Evolutionary conservation across 2,113 vertebrate species (phyloP).

Genomic region (Gila orcuttii): DNA sequence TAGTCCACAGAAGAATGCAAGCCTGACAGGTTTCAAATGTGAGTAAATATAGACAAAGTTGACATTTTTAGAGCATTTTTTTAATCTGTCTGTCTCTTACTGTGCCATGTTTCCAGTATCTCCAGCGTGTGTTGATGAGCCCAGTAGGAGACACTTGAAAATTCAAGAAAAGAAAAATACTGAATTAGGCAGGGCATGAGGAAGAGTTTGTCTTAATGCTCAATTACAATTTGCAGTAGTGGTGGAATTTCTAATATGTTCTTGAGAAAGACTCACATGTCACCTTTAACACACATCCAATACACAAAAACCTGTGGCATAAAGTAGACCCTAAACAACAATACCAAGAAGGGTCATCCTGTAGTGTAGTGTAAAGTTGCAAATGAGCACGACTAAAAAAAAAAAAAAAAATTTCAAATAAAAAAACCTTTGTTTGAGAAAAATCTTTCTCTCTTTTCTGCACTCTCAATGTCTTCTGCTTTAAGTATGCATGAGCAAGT

Average conservation of each 20-base stretch:
- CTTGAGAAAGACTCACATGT: background rate
- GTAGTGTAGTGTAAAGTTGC: background rate
- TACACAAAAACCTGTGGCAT: background rate
- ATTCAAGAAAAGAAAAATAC: background rate
- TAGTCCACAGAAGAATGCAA: background rate
- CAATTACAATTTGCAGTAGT: background rate
- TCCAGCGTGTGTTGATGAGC: slow-evolving; percentile 49
- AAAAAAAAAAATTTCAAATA: background rate
- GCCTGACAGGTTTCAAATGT: background rate
- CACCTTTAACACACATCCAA: background rate
- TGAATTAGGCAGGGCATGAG: background rate
- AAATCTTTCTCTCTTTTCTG: background rate
- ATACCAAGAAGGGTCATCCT: background rate
- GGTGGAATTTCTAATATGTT: background rate
- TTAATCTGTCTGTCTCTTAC: slow-evolving; percentile 64
- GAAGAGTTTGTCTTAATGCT: background rate
- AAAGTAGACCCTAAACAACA: too few species aligned
- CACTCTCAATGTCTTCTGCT: background rate
- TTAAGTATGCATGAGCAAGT: background rate
- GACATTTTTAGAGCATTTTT: background rate
- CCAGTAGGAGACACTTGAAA: slow-evolving; percentile 36
- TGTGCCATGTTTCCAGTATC: slow-evolving; percentile 73
- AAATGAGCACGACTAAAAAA: background rate
- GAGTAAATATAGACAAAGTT: background rate
- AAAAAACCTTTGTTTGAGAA: background rate